Conservation (phyloP, 2,797 vertebrate genomes). For the Margarornis squamiger region DNA sequence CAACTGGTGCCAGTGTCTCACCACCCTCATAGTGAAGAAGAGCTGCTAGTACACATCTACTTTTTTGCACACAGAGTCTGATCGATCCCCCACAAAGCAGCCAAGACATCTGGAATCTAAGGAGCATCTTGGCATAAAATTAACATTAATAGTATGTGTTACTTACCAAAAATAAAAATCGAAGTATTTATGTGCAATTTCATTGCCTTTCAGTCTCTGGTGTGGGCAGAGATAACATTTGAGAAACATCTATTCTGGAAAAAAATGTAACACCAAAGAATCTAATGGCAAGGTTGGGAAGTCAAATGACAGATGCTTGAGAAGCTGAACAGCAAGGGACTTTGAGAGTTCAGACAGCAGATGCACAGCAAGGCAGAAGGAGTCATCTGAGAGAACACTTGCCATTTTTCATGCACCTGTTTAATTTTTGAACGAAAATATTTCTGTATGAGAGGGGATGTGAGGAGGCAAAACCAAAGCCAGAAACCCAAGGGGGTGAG, state of each 20-base stretch:
- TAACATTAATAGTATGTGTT: not conserved
- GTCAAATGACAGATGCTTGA: conserved; percentile 63
- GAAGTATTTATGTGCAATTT: not conserved
- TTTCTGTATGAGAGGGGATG: not conserved
- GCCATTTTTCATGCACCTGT: conserved; percentile 60
- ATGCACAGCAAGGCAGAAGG: conserved; percentile 5
- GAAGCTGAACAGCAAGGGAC: conserved; percentile 43
- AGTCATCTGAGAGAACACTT: conserved; percentile 57
- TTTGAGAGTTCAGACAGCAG: conserved; percentile 48
- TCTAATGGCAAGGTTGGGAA: conserved; percentile 49
- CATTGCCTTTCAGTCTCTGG: not conserved
- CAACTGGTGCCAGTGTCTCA: not conserved
- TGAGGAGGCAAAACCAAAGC: not conserved
- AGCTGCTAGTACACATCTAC: not conserved
- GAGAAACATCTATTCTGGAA: conserved; percentile 17
- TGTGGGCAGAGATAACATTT: conserved; percentile 29
- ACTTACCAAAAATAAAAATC: not conserved
- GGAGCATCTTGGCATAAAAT: not conserved
- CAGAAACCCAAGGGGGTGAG: not conserved
- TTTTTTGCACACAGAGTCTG: not conserved
- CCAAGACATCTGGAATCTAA: not conserved
- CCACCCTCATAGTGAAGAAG: not conserved
- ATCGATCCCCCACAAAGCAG: fast-evolving
- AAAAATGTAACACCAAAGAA: not conserved
- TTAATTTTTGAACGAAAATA: conserved; percentile 52